Evolutionary conservation across 53 echinoderm and acorn worm genomes (phyloP).

Genomic region (Temnopleurus reevesii): DNA sequence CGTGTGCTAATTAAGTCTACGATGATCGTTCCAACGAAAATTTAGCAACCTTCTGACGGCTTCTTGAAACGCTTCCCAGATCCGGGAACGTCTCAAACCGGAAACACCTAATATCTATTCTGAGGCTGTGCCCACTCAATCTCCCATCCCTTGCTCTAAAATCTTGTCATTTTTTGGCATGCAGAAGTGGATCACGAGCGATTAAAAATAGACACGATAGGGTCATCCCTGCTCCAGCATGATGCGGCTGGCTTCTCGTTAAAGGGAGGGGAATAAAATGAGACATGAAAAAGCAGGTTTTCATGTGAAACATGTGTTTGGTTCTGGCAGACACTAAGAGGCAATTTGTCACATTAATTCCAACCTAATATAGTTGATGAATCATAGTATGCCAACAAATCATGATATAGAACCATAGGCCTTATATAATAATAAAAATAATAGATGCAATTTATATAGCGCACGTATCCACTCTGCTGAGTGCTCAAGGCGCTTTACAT

Average conservation of each 20-base stretch:
- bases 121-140: constrained; percentile 15
- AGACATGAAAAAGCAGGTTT: background rate
- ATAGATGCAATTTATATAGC: no score
- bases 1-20: no score
- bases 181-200: background rate
- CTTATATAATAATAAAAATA: no score
- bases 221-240: constrained; percentile 21
- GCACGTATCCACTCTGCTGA: no score
- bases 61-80: no score
- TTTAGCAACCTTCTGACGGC: no score
- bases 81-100: constrained; percentile 1
- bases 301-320: background rate
- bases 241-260: background rate
- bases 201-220: constrained; percentile 16
- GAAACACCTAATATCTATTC: constrained; percentile 40
- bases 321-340: background rate
- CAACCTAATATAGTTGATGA: background rate
- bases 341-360: background rate
- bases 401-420: no score
- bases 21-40: no score
- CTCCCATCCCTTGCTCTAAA: background rate
- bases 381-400: background rate
- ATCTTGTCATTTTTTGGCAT: constrained; percentile 16
- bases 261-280: background rate
- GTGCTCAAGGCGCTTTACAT: no score